Percentiles rank a stretch among this genome's conserved stretches.
Evolutionary conservation across 2,797 vertebrate genomes (phyloP).

Genomic region (Phalanger gymnotis): DNA sequence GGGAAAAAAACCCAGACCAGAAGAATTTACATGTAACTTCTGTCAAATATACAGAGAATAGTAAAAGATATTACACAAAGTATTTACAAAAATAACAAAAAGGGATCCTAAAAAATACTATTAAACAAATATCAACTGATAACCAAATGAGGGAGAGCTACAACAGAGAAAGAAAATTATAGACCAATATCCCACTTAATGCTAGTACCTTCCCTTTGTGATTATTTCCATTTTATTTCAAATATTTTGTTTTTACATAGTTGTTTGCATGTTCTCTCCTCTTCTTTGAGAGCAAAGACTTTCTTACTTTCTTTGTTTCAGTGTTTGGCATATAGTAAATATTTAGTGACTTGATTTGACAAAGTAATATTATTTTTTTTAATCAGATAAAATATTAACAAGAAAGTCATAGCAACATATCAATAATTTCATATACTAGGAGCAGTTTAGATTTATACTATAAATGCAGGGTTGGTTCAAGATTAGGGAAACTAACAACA

Average conservation of each 20-base stretch:
- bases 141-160: not conserved
- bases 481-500: not conserved
- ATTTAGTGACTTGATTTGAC: not conserved
- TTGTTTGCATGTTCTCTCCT: not conserved
- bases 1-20: not conserved
- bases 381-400: not conserved
- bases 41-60: not conserved
- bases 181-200: not conserved
- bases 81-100: not conserved
- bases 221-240: not conserved
- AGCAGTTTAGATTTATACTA: not conserved
- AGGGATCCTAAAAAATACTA: not conserved
- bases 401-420: not conserved
- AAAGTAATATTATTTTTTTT: not conserved
- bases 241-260: not conserved
- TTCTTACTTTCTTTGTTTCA: not conserved
- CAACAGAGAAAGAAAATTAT: not conserved
- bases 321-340: not conserved
- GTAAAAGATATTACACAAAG: not conserved
- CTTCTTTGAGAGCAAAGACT: not conserved
- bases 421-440: not conserved
- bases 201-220: not conserved
- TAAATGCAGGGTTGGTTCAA: not conserved
- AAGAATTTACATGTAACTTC: not conserved
- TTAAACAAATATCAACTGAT: not conserved